phyloP scores from a whole-genome alignment of 2,888 invertebrate species.

The Ditula angustiorana region DNA sequence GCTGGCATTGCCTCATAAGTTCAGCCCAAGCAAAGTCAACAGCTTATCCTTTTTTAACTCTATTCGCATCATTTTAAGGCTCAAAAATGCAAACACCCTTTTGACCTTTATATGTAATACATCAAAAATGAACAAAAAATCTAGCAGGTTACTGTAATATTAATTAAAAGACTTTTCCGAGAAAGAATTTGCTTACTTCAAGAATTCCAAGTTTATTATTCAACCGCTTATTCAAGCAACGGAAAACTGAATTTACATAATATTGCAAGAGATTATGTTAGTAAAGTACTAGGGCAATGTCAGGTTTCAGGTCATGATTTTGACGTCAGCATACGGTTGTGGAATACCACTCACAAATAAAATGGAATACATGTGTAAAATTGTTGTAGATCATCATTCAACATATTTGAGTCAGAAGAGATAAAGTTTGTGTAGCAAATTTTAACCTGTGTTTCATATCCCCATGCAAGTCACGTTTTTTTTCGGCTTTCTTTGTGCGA shows the following conservation, averaged over 20 bases:
- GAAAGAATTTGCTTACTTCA: not conserved
- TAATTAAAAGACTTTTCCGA: not conserved
- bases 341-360: too few relatives aligned
- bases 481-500: too few relatives aligned
- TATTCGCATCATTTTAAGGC: not conserved
- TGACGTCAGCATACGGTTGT: not conserved
- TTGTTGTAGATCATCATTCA: too few relatives aligned
- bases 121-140: not conserved
- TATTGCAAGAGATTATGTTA: not conserved
- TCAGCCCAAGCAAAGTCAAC: not conserved
- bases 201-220: not conserved
- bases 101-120: not conserved
- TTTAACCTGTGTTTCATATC: too few relatives aligned
- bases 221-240: not conserved
- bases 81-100: not conserved
- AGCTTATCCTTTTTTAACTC: not conserved
- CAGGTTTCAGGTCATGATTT: not conserved
- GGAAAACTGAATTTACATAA: slow-evolving; percentile 1
- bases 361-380: too few relatives aligned
- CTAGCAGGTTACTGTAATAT: not conserved
- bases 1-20: not conserved
- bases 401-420: too few relatives aligned
- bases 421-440: too few relatives aligned
- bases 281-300: not conserved
- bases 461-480: too few relatives aligned